A percentile compares a stretch with the other conserved stretches of the same genome.
Evolutionary conservation across 2,888 invertebrate species (phyloP).

Genomic region (Diarsia brunnea): DNA sequence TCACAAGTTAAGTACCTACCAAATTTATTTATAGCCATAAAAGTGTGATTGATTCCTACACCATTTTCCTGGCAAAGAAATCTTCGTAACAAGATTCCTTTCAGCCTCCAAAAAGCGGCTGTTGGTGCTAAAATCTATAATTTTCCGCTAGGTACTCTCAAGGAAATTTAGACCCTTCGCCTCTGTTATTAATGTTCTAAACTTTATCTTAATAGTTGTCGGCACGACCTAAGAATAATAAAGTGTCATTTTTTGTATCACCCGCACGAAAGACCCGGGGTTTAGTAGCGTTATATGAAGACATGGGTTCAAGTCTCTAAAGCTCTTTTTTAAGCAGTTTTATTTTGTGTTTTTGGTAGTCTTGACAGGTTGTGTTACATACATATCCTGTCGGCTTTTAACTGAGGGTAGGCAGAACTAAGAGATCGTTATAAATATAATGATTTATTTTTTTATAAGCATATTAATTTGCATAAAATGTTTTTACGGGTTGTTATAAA

Average conservation of each 20-base stretch:
- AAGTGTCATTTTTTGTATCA: conserved; percentile 48
- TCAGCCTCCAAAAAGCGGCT: neutral
- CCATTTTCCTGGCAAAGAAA: neutral
- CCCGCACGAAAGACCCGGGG: conserved; percentile 30
- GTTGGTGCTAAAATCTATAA: conserved; percentile 8
- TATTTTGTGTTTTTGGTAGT: conserved; percentile 18
- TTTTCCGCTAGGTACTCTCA: neutral
- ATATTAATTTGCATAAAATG: too few relatives aligned
- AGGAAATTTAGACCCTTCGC: conserved; percentile 23
- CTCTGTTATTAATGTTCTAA: conserved; percentile 47
- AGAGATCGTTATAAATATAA: neutral
- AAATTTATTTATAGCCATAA: neutral
- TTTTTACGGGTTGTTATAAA: too few relatives aligned
- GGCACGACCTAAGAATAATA: conserved; percentile 39
- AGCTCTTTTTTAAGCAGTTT: conserved; percentile 6
- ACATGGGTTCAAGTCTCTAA: conserved; percentile 17
- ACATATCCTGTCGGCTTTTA: neutral
- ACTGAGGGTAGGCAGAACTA: neutral
- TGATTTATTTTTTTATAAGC: neutral
- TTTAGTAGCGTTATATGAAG: conserved; percentile 23
- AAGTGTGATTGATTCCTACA: neutral
- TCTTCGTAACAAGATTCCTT: neutral
- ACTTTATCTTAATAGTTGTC: conserved; percentile 57
- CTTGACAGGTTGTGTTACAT: conserved; percentile 9
- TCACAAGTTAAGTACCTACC: neutral